Evolutionary conservation across 2,797 vertebrate species (phyloP).

Genomic region (Enteromius thamalakanensis): DNA sequence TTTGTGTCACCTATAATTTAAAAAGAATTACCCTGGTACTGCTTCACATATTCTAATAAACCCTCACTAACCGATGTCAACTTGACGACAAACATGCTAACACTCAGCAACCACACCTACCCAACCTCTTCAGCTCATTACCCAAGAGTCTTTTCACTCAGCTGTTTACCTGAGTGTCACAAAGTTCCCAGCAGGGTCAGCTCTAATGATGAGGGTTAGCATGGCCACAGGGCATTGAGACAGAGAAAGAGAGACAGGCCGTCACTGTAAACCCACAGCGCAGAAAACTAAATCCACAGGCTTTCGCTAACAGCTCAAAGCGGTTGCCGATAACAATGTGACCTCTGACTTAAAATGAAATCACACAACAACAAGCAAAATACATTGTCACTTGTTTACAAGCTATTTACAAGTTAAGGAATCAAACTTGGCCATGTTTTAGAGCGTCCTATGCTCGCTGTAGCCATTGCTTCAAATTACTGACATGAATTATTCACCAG

Average conservation of each 20-base stretch:
- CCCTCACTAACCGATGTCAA: conserved; percentile 5
- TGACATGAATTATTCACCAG: conserved; percentile 46
- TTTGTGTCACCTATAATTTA: neutral
- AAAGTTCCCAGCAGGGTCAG: conserved; percentile 27
- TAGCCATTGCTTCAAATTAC: conserved; percentile 24
- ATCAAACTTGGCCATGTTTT: conserved; percentile 28
- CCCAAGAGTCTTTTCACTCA: conserved; percentile 29
- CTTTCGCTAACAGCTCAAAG: conserved; percentile 38
- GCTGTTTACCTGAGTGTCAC: conserved; percentile 31
- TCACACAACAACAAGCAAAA: conserved; percentile 19
- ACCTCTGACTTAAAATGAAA: conserved; percentile 32
- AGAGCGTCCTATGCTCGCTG: neutral
- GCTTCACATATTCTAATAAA: conserved; percentile 11
- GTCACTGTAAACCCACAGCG: neutral
- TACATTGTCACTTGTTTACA: conserved; percentile 5
- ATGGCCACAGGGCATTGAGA: conserved; percentile 33
- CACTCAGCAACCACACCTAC: conserved; percentile 4
- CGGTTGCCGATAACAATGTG: conserved; percentile 14
- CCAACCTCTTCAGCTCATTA: conserved; percentile 25
- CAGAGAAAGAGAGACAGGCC: neutral
- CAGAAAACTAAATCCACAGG: conserved; percentile 30
- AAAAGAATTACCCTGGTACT: neutral
- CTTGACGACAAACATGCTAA: conserved; percentile 9
- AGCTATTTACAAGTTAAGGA: neutral
- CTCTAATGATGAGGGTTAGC: conserved; percentile 47